A percentile compares a stretch with the other conserved stretches of the same genome.
phyloP scores from a whole-genome alignment of 2,113 vertebrate species.

The Lynx canadensis region DNA sequence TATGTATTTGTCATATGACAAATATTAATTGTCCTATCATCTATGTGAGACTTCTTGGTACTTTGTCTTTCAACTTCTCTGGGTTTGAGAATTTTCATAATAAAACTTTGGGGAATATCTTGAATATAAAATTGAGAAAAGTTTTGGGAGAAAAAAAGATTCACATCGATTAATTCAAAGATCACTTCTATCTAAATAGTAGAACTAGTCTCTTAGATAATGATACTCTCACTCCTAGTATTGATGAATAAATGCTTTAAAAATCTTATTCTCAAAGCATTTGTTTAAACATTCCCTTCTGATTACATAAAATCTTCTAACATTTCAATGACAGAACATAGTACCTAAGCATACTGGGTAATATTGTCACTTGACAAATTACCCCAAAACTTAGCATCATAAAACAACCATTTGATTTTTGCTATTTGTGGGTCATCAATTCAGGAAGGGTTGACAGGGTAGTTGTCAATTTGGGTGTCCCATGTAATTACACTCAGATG shows the following conservation, averaged over 20 bases:
- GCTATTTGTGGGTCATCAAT: neutral
- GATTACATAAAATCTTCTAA: neutral
- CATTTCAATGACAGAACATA: neutral
- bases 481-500: too few species aligned
- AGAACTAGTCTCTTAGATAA: neutral
- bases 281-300: conserved; percentile 12
- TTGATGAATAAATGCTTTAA: neutral
- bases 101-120: neutral
- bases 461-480: neutral
- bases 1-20: neutral
- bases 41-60: neutral
- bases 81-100: neutral
- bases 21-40: neutral
- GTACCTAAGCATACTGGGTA: neutral
- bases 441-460: neutral
- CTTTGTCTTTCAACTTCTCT: neutral
- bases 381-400: neutral
- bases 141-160: neutral
- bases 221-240: neutral
- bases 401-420: neutral
- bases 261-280: neutral
- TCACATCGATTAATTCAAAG: neutral
- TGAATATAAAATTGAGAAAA: neutral
- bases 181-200: neutral
- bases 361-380: neutral